These are phyloP conservation scores for Laupala kohalensis DNA, from an alignment of 1,140 invertebrate species.

Conservation along the genomic window DNA sequence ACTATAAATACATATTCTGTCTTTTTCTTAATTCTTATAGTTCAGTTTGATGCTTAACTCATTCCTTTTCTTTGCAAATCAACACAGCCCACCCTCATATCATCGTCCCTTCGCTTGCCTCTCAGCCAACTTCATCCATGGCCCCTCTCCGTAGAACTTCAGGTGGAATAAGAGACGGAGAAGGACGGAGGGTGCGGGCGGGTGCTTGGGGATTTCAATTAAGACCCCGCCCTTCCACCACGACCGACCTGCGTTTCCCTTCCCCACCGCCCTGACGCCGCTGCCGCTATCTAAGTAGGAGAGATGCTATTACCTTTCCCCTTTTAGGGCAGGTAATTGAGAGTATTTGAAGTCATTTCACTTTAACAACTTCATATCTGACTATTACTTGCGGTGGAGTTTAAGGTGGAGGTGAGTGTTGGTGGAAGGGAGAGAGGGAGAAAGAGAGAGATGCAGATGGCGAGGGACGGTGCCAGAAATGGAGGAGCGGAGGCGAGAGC, in stretches of 20 bases:
- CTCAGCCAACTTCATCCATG: not conserved
- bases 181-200: too few species aligned
- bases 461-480: not conserved
- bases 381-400: conserved; percentile 15
- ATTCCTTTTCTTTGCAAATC: too few species aligned
- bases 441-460: not conserved
- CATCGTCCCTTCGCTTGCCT: not conserved
- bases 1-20: too few species aligned
- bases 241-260: not conserved
- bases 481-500: not conserved
- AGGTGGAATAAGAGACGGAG: conserved; percentile 7
- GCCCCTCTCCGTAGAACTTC: conserved; percentile 4
- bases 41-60: too few species aligned
- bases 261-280: not conserved
- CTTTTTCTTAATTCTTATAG: too few species aligned
- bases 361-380: conserved; percentile 18
- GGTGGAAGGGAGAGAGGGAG: not conserved
- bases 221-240: conserved; percentile 1
- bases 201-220: conserved; percentile 15
- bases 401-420: not conserved
- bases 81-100: too few species aligned
- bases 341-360: conserved; percentile 14
- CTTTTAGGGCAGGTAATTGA: conserved; percentile 15
- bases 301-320: conserved; percentile 14
- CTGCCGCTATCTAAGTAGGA: conserved; percentile 4